A percentile compares a stretch with the other conserved stretches of the same genome.
phyloP scores from a whole-genome alignment of 2,113 vertebrate genomes.

The Sakesphorus luctuosus region DNA sequence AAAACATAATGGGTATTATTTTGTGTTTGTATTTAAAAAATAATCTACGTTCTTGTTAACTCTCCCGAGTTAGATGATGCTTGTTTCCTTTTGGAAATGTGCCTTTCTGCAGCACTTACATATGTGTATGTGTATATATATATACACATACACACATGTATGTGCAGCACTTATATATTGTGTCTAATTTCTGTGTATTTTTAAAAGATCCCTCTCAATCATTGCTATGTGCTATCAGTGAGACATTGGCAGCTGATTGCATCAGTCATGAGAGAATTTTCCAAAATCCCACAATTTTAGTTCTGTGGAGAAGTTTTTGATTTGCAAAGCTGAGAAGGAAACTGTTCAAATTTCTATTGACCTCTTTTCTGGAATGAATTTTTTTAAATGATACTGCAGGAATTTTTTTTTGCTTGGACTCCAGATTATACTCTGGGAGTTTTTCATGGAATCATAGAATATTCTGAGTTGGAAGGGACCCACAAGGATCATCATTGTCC shows the following conservation, averaged over 20 bases:
- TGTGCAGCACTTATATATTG: not conserved
- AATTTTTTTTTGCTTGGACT: not conserved
- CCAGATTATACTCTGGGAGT: not conserved
- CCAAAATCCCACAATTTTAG: not conserved
- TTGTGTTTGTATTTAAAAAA: not conserved
- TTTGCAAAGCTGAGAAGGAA: not conserved
- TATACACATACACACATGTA: too few relatives aligned
- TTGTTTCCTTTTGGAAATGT: not conserved
- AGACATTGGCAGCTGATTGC: not conserved
- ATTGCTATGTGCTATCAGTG: not conserved
- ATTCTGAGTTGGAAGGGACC: not conserved
- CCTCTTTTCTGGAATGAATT: not conserved
- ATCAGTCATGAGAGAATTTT: not conserved
- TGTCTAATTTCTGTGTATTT: not conserved
- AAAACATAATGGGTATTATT: not conserved
- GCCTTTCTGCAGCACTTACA: not conserved
- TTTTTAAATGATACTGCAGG: not conserved
- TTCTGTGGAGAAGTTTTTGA: not conserved
- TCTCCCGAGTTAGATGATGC: not conserved
- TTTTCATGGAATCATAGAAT: not conserved
- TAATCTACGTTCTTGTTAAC: not conserved
- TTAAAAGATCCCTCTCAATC: not conserved
- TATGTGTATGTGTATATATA: too few relatives aligned
- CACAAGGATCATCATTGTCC: not conserved
- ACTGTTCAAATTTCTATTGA: not conserved